These are phyloP conservation scores for Adelosebastes latens DNA, from an alignment of 2,797 vertebrate species.

Conservation along the genomic window DNA sequence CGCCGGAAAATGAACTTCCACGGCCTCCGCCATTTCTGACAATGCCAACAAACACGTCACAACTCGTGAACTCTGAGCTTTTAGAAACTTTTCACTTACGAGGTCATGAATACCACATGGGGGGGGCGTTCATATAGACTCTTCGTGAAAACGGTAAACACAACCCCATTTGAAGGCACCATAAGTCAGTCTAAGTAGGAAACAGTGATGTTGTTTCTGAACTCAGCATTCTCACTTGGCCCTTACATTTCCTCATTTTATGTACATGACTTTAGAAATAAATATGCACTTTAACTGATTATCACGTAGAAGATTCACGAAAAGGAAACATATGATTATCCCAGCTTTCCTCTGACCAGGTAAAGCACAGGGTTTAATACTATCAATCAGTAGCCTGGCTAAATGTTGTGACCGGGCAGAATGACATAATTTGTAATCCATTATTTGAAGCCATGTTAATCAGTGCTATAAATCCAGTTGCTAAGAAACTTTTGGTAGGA, in stretches of 20 bases:
- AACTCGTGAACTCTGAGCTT: too few relatives aligned
- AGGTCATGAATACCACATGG: too few relatives aligned
- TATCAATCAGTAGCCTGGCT: slow-evolving; percentile 26
- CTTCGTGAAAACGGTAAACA: too few relatives aligned
- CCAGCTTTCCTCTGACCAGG: background rate
- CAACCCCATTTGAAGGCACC: too few relatives aligned
- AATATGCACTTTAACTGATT: background rate
- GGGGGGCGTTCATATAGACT: too few relatives aligned
- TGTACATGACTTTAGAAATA: background rate
- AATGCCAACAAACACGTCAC: too few relatives aligned
- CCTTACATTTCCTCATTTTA: background rate
- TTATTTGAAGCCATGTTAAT: slow-evolving; percentile 9
- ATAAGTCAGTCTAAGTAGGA: background rate
- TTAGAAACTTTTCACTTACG: too few relatives aligned
- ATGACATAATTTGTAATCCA: background rate
- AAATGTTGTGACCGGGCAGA: background rate
- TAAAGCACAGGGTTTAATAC: background rate
- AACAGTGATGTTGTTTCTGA: background rate
- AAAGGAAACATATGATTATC: background rate
- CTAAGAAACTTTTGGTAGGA: background rate
- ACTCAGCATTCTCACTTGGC: background rate
- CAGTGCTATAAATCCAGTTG: slow-evolving; percentile 10
- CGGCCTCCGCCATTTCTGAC: too few relatives aligned
- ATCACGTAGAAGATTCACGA: background rate
- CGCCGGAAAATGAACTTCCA: too few relatives aligned